Percentiles rank a stretch among this genome's conserved stretches.
Conservation (phyloP, 2,888 invertebrate genomes). For the Encarsia formosa region DNA sequence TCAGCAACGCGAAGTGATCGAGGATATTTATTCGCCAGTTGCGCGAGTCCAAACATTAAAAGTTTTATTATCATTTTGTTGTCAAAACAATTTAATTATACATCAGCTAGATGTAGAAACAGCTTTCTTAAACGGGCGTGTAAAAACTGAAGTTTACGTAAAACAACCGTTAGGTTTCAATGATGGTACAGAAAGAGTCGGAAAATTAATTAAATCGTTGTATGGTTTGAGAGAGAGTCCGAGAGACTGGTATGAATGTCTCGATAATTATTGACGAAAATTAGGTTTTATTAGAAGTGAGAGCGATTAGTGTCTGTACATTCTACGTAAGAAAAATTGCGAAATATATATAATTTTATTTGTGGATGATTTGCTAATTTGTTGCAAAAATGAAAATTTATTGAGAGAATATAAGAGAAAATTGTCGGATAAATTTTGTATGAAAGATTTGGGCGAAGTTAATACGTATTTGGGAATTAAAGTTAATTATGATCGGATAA, state of each 20-base stretch:
- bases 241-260: neutral
- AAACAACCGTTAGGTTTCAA: constrained; percentile 24
- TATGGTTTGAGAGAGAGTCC: too few species aligned
- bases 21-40: constrained; percentile 23
- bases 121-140: constrained; percentile 24
- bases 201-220: neutral
- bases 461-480: too few species aligned
- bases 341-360: too few species aligned
- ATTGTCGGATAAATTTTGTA: neutral
- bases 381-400: neutral
- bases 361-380: too few species aligned
- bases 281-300: neutral
- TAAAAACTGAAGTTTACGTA: constrained; percentile 20
- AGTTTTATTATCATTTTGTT: constrained; percentile 18
- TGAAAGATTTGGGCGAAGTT: too few species aligned
- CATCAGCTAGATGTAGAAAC: constrained; percentile 18
- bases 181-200: constrained; percentile 1
- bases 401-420: neutral
- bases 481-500: constrained; percentile 4
- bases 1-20: constrained; percentile 23
- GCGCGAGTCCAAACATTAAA: constrained; percentile 23
- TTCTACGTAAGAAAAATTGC: too few species aligned
- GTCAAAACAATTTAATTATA: constrained; percentile 7
- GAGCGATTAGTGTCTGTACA: too few species aligned
- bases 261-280: neutral